Evolutionary conservation across 2,797 vertebrate species (phyloP).

Genomic region (Pangasius macronema): DNA sequence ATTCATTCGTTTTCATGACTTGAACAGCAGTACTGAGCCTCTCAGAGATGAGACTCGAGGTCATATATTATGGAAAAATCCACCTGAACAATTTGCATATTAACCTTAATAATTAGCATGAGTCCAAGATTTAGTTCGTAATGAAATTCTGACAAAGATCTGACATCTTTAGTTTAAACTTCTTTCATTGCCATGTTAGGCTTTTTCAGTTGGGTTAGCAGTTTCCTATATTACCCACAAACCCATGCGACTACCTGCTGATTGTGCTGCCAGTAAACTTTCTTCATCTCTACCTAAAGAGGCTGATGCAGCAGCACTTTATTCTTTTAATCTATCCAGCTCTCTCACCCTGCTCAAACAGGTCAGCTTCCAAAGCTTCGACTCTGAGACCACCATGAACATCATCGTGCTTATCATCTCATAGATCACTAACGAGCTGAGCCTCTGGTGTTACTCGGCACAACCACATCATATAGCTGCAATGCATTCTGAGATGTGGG

Average conservation of each 20-base stretch:
- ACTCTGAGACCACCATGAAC: neutral
- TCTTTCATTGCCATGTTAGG: neutral
- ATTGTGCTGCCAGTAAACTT: neutral
- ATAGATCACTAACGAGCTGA: neutral
- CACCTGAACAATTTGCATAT: neutral
- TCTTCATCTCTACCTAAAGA: neutral
- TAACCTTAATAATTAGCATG: too few relatives aligned
- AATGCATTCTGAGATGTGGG: conserved; percentile 7
- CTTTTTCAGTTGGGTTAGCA: neutral
- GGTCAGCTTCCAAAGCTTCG: neutral
- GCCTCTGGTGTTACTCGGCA: neutral
- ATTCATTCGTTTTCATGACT: neutral
- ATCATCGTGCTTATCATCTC: neutral
- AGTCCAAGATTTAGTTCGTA: neutral
- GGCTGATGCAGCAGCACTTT: neutral
- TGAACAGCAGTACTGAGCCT: neutral
- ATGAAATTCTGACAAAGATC: neutral
- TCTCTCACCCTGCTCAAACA: neutral
- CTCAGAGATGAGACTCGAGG: too few relatives aligned
- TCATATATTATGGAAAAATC: neutral
- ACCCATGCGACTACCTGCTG: neutral
- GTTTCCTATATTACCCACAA: neutral
- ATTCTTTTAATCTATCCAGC: neutral
- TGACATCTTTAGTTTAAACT: neutral
- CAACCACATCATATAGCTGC: neutral